Evolutionary conservation across 2,113 vertebrate species (phyloP).

Genomic region (Tetraodon nigroviridis): DNA sequence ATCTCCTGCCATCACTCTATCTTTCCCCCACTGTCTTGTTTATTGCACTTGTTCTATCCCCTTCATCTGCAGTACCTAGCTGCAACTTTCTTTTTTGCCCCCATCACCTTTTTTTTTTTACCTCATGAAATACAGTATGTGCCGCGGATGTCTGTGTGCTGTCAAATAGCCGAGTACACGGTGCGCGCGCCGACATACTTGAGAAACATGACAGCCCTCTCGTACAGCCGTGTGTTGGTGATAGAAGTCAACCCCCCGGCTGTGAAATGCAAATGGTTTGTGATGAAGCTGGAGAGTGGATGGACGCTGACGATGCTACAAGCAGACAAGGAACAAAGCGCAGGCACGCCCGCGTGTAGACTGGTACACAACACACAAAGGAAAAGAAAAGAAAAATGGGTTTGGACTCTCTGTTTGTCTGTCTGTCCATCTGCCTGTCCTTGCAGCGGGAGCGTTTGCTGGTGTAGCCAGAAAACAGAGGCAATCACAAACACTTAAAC

Average conservation of each 20-base stretch:
- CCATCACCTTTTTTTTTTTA: neutral
- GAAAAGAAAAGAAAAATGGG: neutral
- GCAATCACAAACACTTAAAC: conserved; percentile 74
- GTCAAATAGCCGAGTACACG: conserved; percentile 44
- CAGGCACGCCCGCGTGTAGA: conserved; percentile 26
- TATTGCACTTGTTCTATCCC: conserved; percentile 50
- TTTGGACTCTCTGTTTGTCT: neutral
- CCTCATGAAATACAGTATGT: neutral
- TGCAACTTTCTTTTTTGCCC: conserved; percentile 30
- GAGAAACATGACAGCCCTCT: conserved; percentile 60
- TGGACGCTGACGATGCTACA: conserved; percentile 17
- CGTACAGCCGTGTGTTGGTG: conserved; percentile 44
- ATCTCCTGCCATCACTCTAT: conserved; percentile 55
- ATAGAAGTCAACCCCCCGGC: conserved; percentile 52
- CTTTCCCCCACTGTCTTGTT: conserved; percentile 53
- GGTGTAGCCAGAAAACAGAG: conserved; percentile 46
- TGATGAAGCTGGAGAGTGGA: conserved; percentile 35
- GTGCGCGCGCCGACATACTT: conserved; percentile 19
- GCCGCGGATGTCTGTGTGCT: conserved; percentile 13
- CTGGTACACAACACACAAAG: neutral
- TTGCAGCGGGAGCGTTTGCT: conserved; percentile 6
- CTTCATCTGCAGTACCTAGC: conserved; percentile 34
- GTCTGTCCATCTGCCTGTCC: neutral
- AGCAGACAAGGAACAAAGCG: conserved; percentile 32
- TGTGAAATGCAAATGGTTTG: conserved; percentile 58